Evolutionary conservation across 2,113 vertebrate genomes (phyloP).

Genomic region (Hippocampus comes): DNA sequence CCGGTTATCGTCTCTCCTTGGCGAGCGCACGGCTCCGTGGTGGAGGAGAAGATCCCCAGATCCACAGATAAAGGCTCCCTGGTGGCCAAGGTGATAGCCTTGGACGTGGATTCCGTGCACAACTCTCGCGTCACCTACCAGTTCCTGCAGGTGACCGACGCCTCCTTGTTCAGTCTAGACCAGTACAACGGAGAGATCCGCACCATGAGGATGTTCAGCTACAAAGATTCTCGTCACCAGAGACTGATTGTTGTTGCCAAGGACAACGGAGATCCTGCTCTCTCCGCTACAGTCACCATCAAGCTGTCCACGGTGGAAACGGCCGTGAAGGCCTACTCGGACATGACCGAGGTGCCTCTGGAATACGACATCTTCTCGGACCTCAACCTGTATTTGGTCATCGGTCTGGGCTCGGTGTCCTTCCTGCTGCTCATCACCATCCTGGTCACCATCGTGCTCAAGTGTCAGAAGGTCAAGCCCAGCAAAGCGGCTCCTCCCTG

Average conservation of each 20-base stretch:
- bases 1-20: constrained; percentile 74
- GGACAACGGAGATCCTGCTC: constrained; percentile 76
- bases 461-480: constrained; percentile 48
- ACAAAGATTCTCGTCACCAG: too few relatives aligned
- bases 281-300: constrained; percentile 78
- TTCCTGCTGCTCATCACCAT: constrained; percentile 72
- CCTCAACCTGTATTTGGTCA: constrained; percentile 65
- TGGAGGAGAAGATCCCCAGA: constrained; percentile 71
- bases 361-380: constrained; percentile 64
- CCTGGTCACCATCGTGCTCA: constrained; percentile 59
- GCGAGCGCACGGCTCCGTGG: constrained; percentile 72
- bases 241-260: too few relatives aligned
- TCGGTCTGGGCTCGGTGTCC: constrained; percentile 75
- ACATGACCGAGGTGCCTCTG: constrained; percentile 73
- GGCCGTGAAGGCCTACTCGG: constrained; percentile 54
- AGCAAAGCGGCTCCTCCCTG: constrained; percentile 42
- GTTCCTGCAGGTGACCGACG: too few relatives aligned
- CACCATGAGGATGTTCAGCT: too few relatives aligned
- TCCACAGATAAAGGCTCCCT: too few relatives aligned
- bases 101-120: too few relatives aligned
- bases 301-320: constrained; percentile 68
- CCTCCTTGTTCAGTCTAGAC: too few relatives aligned
- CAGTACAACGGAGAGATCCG: too few relatives aligned
- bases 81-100: too few relatives aligned
- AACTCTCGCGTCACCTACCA: too few relatives aligned